These are phyloP conservation scores for Hydrozoanthus gracilis DNA, from an alignment of 92 coral and sea anemone species.

Conservation along the genomic window DNA sequence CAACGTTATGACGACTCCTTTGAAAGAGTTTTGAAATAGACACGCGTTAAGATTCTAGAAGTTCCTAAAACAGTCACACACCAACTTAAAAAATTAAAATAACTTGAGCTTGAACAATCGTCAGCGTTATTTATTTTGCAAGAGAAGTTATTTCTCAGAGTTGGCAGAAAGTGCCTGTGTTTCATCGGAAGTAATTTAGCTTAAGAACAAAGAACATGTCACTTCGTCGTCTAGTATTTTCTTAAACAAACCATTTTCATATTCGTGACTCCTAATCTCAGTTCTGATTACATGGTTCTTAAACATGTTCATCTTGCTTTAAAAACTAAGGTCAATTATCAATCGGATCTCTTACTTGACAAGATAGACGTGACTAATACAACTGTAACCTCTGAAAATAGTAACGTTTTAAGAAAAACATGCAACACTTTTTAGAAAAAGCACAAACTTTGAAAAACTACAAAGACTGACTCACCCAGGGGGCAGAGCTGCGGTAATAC, in stretches of 20 bases:
- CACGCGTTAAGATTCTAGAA: too few species aligned
- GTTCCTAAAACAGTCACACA: too few species aligned
- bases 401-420: background rate
- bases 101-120: too few species aligned
- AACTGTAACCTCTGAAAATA: background rate
- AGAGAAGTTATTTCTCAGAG: too few species aligned
- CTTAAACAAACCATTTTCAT: background rate
- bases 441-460: background rate
- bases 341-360: background rate
- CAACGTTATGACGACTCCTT: too few species aligned
- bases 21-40: too few species aligned
- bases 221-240: background rate
- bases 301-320: background rate
- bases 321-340: background rate
- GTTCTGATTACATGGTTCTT: background rate
- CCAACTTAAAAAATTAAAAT: too few species aligned
- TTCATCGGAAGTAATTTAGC: background rate
- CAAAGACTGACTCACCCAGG: constrained; percentile 73
- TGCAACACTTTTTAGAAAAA: background rate
- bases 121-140: too few species aligned
- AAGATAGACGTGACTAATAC: background rate
- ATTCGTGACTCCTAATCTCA: background rate
- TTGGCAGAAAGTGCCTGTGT: too few species aligned
- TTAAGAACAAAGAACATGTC: background rate
- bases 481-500: constrained; percentile 77